A percentile compares a stretch with the other conserved stretches of the same genome.
phyloP scores from a whole-genome alignment of 2,113 vertebrate genomes.

The Patagioenas fasciata region DNA sequence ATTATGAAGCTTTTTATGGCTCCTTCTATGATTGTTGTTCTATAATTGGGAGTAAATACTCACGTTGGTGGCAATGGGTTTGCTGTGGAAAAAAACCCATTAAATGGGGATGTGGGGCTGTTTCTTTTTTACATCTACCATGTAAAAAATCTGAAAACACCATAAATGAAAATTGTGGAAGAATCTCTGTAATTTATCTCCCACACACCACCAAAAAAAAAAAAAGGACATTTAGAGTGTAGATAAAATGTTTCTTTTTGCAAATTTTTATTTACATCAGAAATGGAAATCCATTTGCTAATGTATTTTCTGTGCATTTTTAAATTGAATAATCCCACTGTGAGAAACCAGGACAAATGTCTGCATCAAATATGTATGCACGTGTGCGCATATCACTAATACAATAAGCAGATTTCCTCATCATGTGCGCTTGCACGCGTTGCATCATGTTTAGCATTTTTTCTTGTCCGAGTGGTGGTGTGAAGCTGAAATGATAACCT shows the following conservation, averaged over 20 bases:
- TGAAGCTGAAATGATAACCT: neutral
- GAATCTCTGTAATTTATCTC: neutral
- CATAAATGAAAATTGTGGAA: neutral
- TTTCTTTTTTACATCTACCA: neutral
- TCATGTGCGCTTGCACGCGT: neutral
- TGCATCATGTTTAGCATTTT: neutral
- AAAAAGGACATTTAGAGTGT: too few species aligned
- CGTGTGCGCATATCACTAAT: neutral
- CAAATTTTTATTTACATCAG: neutral
- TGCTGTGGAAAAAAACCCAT: neutral
- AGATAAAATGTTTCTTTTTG: neutral
- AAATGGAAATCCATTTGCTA: neutral
- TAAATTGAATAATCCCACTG: neutral
- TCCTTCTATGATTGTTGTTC: neutral
- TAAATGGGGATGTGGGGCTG: neutral
- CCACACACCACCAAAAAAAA: neutral
- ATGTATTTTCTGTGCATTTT: neutral
- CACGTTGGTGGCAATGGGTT: neutral
- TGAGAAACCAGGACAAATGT: neutral
- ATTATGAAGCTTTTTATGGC: neutral
- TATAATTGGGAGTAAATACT: neutral
- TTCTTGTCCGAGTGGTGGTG: neutral
- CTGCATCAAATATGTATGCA: neutral
- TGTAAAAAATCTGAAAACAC: neutral
- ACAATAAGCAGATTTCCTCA: neutral